These are phyloP conservation scores for Engystomops pustulosus DNA, from an alignment of 2,113 vertebrate genomes.

Conservation along the genomic window DNA sequence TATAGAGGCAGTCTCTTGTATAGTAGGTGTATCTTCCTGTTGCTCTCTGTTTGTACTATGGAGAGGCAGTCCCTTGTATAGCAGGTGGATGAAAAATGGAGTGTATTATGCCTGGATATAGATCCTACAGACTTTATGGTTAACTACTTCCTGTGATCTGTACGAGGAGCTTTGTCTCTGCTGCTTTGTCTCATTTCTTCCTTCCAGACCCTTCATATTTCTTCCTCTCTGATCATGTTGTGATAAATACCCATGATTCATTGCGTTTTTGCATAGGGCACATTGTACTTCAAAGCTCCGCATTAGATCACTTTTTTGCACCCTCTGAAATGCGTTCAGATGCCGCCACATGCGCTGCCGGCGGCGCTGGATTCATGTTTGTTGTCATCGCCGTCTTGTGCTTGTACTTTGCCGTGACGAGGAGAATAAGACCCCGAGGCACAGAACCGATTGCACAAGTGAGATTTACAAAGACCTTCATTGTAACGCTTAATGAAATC, in stretches of 20 bases:
- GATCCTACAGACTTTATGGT: too few species aligned
- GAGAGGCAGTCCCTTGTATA: neutral
- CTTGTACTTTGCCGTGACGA: constrained; percentile 20
- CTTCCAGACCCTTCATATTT: constrained; percentile 31
- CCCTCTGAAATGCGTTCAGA: neutral
- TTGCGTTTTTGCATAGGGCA: constrained; percentile 24
- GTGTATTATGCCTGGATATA: too few species aligned
- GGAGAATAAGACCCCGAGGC: constrained; percentile 18
- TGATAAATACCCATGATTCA: constrained; percentile 24
- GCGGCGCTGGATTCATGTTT: constrained; percentile 23
- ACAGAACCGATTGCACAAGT: constrained; percentile 4
- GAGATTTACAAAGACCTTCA: constrained; percentile 34
- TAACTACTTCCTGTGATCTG: neutral
- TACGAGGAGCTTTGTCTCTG: neutral
- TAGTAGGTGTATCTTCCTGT: neutral
- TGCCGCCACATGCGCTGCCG: constrained; percentile 2
- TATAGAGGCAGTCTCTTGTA: neutral
- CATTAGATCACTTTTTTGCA: constrained; percentile 37
- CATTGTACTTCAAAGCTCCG: constrained; percentile 38
- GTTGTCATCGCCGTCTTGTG: constrained; percentile 25
- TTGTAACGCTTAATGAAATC: constrained; percentile 39
- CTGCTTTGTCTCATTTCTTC: too few species aligned
- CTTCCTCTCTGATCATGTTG: neutral
- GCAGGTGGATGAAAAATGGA: neutral
- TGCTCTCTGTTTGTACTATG: neutral